Conservation (phyloP, 2,113 vertebrate genomes). For the Nothoprocta perdicaria region DNA sequence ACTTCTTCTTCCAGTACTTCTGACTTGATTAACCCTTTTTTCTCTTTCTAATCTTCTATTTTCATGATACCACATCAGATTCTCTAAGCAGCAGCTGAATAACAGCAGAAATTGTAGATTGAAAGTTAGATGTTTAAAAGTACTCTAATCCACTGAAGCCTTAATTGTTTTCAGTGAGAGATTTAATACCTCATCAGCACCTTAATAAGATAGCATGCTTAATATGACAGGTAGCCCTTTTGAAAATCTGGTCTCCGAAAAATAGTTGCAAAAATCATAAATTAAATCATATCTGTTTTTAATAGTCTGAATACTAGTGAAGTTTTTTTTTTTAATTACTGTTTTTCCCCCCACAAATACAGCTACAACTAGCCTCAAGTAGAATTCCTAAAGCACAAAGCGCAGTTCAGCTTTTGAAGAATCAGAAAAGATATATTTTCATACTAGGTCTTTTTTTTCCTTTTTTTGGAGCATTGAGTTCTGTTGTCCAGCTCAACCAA, state of each 20-base stretch:
- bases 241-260: background rate
- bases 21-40: constrained; percentile 59
- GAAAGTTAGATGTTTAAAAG: background rate
- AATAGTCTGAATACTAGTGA: background rate
- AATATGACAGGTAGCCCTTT: background rate
- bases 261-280: constrained; percentile 8
- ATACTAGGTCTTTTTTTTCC: background rate
- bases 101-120: background rate
- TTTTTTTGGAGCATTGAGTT: background rate
- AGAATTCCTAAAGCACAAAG: constrained; percentile 17
- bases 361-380: background rate
- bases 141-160: background rate
- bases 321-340: background rate
- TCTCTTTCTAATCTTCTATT: constrained; percentile 37
- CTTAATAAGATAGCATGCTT: background rate
- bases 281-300: background rate
- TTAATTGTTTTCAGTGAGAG: background rate
- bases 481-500: background rate
- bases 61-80: background rate
- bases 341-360: background rate
- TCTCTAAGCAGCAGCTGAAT: background rate
- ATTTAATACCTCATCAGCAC: background rate
- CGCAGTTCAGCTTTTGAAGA: background rate
- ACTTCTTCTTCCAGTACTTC: constrained; percentile 51
- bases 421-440: background rate